Percentiles rank a stretch among this genome's conserved stretches.
phyloP scores from a whole-genome alignment of 2,113 vertebrate species.

The Empidonax traillii region DNA sequence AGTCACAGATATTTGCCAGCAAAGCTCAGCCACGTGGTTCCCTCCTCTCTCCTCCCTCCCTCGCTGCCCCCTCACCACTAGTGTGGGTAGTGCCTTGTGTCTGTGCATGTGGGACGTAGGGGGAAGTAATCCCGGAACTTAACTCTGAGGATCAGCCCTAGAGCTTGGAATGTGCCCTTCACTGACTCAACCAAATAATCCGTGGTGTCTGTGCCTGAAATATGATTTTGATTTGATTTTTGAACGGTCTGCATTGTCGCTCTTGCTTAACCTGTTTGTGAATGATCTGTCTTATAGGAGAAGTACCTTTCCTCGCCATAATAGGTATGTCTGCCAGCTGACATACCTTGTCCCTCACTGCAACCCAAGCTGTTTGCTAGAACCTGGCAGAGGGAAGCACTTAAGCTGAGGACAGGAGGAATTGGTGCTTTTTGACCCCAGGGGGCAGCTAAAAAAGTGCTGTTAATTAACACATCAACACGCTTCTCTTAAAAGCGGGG shows the following conservation, averaged over 20 bases:
- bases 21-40: not conserved
- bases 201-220: constrained; percentile 39
- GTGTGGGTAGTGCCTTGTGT: constrained; percentile 51
- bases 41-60: constrained; percentile 48
- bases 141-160: constrained; percentile 19
- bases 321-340: constrained; percentile 63
- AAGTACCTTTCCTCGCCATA: constrained; percentile 63
- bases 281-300: constrained; percentile 68
- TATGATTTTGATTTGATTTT: not conserved
- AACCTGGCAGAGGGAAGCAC: not conserved
- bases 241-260: constrained; percentile 32
- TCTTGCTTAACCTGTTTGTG: constrained; percentile 70
- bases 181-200: constrained; percentile 26
- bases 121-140: constrained; percentile 7
- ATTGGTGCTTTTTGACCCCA: not conserved
- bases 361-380: not conserved
- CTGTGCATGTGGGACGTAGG: constrained; percentile 51
- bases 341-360: constrained; percentile 40
- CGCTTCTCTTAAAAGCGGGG: not conserved
- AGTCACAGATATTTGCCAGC: not conserved
- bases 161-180: constrained; percentile 41
- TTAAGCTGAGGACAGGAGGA: not conserved
- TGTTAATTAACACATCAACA: accelerated
- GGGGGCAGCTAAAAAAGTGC: not conserved
- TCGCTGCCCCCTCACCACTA: not conserved